Evolutionary conservation across 2,888 invertebrate species (phyloP).

Genomic region (Chorisops tibialis): DNA sequence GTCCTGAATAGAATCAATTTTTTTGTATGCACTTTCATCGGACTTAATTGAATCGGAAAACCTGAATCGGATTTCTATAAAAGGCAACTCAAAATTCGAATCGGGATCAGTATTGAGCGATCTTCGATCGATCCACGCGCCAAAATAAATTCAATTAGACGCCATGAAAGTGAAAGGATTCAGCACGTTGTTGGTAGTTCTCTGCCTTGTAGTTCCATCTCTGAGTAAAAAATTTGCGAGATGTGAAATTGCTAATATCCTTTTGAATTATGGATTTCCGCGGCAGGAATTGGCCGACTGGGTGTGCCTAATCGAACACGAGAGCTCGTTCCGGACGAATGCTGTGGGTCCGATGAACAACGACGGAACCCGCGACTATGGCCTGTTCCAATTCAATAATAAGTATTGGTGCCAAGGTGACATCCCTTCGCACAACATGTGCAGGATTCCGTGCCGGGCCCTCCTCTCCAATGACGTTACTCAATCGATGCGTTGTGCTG

Average conservation of each 20-base stretch:
- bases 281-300: conserved; percentile 44
- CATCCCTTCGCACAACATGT: conserved; percentile 42
- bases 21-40: conserved; percentile 17
- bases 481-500: conserved; percentile 43
- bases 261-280: conserved; percentile 42
- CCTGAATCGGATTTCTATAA: neutral
- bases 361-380: conserved; percentile 54
- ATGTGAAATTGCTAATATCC: conserved; percentile 43
- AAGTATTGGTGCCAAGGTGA: conserved; percentile 47
- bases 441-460: conserved; percentile 44
- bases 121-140: neutral
- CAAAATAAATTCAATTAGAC: neutral
- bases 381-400: conserved; percentile 51
- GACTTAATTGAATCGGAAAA: neutral
- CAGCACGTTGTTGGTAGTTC: neutral
- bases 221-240: conserved; percentile 30
- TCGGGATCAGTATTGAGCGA: conserved; percentile 2
- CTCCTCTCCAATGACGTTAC: conserved; percentile 47
- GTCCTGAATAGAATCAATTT: neutral
- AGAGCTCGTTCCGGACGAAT: conserved; percentile 55
- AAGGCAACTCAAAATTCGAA: neutral
- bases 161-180: neutral
- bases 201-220: neutral
- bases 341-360: conserved; percentile 52
- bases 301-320: conserved; percentile 56